Evolutionary conservation across 2,888 invertebrate species (phyloP), one percentile per base, ranked within the genome.

Genomic region (Aricia artaxerxes): DNA sequence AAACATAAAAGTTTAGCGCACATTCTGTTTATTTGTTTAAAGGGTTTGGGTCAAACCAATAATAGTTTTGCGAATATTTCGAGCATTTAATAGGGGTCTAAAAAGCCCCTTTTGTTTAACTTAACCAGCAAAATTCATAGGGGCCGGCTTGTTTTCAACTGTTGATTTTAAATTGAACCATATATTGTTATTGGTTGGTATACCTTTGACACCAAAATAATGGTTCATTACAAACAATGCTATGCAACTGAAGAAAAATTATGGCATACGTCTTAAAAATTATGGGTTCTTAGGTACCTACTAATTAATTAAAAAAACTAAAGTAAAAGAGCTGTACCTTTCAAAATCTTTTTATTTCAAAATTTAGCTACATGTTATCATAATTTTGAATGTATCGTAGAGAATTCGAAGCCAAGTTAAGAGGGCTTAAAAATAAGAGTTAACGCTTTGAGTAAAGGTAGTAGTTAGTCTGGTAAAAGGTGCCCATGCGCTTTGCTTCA

Each of bases 81-180:
- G 57, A 57, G 31, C 35, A 31, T 57, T 76, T 35, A 76, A 57
- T 76, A 53, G 76, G 76, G 76, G 76, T 76, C 76, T 76, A 57
- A 76, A 75, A 53, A 11, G 31, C 57, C 76, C 40, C 76, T 53
- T 76, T 76, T 57, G 76, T 57, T 49, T 49, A 49, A 49, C 49
- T 75, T 9, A 49, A 75, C 75, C 75, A 49, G 75, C n/a, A 75
- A 11, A 76, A 76, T 31, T 35, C 16, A 57, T 76, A 57, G 24
- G 75, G 57, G 31, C 76, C 57, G 16, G 7, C n/a, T 44, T 24
- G 53, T 76, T 76, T 49, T 53, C 31, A 13, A 49, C 35, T 35
- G 76, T 76, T 76, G 57, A 76, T 76, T 53, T 76, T 35, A 4
- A 49, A 76, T 49, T 49, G 6, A 57, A 31, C 53, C 16, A 31